These are phyloP conservation scores for Alligator sinensis DNA, from an alignment of 2,113 vertebrate species.

Conservation along the genomic window DNA sequence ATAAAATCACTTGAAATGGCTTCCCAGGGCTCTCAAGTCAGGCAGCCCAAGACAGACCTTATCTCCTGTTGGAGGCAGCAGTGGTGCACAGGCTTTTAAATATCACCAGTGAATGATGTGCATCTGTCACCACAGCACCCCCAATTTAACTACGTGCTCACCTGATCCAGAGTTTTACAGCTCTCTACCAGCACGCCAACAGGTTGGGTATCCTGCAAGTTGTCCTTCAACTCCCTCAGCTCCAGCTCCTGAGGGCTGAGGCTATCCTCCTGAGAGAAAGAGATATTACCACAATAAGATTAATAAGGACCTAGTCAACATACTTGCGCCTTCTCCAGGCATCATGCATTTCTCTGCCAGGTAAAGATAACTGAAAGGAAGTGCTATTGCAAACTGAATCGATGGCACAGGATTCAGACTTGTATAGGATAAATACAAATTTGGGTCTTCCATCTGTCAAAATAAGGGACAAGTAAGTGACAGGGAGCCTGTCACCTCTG, in stretches of 20 bases:
- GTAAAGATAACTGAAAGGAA: neutral
- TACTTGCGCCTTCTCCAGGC: accelerated
- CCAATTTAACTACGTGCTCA: constrained; percentile 29
- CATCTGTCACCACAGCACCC: neutral
- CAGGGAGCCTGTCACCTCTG: neutral
- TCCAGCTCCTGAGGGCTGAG: constrained; percentile 86
- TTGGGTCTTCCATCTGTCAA: neutral
- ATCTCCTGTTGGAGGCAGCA: neutral
- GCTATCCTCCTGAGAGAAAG: constrained; percentile 83
- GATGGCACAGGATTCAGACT: accelerated
- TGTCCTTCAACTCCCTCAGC: constrained; percentile 91
- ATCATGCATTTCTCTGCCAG: neutral
- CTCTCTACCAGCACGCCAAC: constrained; percentile 92
- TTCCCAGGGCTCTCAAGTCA: neutral
- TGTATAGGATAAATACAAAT: accelerated
- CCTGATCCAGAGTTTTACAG: constrained; percentile 97
- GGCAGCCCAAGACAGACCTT: neutral
- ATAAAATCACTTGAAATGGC: neutral
- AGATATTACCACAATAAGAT: neutral
- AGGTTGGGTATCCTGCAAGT: constrained; percentile 94
- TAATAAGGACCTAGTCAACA: neutral
- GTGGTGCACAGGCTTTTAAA: neutral
- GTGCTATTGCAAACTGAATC: neutral
- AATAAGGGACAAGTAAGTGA: neutral
- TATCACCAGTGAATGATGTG: neutral